A percentile compares a stretch with the other conserved stretches of the same genome.
phyloP scores from a whole-genome alignment of 1,140 invertebrate genomes.

The Diorhabda sublineata region DNA sequence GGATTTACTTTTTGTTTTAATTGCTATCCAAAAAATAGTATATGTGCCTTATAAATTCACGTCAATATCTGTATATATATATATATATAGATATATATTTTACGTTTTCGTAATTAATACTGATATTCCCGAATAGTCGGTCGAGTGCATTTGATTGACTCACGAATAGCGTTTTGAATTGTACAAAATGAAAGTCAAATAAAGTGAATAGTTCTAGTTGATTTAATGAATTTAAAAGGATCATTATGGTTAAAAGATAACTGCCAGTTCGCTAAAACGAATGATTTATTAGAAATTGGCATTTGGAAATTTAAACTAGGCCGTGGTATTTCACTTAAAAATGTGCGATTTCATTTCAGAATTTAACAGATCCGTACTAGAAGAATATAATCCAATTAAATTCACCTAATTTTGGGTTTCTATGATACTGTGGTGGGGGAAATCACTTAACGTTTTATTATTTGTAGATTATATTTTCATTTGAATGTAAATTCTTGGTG shows the following conservation, averaged over 20 bases:
- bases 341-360: no score
- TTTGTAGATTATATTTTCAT: no score
- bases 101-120: slow-evolving; percentile 1
- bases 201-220: background rate
- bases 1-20: no score
- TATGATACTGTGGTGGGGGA: no score
- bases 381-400: no score
- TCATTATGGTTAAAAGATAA: slow-evolving; percentile 3
- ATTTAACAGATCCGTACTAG: no score
- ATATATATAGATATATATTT: background rate
- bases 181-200: slow-evolving; percentile 2
- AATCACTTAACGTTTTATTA: no score
- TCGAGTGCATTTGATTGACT: background rate
- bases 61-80: background rate
- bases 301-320: background rate
- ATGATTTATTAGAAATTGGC: background rate
- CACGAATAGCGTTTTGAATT: background rate
- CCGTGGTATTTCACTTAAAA: background rate
- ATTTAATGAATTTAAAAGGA: slow-evolving; percentile 1
- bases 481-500: no score
- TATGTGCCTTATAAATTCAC: no score
- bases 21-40: no score
- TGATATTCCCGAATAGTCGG: background rate
- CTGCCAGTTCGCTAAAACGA: background rate
- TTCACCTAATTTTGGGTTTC: no score